These are phyloP conservation scores for Isoperla grammatica DNA, from an alignment of 2,888 invertebrate species.

Conservation along the genomic window DNA sequence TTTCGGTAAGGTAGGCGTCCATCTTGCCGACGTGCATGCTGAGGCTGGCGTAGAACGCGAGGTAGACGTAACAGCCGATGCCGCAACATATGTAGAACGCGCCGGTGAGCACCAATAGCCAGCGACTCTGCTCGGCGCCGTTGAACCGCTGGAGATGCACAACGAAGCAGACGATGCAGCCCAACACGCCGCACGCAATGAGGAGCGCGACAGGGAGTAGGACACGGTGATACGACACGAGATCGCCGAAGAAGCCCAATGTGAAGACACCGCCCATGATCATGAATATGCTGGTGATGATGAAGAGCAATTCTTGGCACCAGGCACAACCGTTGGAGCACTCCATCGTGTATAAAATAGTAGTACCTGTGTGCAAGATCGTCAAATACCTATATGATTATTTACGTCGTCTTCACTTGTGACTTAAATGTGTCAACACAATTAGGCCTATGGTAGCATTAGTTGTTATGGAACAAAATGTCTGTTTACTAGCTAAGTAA, in stretches of 20 bases:
- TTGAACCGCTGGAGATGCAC: constrained; percentile 1
- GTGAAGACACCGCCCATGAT: too few relatives aligned
- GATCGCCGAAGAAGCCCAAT: neutral
- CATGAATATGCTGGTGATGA: neutral
- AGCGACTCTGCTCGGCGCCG: neutral
- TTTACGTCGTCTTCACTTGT: too few relatives aligned
- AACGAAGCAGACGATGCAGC: neutral
- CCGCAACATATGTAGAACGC: neutral
- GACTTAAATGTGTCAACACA: too few relatives aligned
- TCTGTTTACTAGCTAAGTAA: too few relatives aligned
- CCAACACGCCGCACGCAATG: neutral
- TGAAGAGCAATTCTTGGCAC: neutral
- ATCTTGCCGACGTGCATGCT: neutral
- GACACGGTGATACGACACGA: neutral
- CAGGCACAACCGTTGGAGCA: neutral
- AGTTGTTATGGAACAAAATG: too few relatives aligned
- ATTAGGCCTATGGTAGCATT: too few relatives aligned
- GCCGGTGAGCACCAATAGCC: neutral
- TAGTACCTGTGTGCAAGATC: too few relatives aligned
- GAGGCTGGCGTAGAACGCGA: neutral
- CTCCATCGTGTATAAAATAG: too few relatives aligned
- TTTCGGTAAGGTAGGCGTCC: neutral
- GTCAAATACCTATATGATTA: too few relatives aligned
- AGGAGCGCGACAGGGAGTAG: neutral
- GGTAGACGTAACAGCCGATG: neutral